Evolutionary conservation across 2,113 vertebrate genomes (phyloP).

Genomic region (Capra hircus): DNA sequence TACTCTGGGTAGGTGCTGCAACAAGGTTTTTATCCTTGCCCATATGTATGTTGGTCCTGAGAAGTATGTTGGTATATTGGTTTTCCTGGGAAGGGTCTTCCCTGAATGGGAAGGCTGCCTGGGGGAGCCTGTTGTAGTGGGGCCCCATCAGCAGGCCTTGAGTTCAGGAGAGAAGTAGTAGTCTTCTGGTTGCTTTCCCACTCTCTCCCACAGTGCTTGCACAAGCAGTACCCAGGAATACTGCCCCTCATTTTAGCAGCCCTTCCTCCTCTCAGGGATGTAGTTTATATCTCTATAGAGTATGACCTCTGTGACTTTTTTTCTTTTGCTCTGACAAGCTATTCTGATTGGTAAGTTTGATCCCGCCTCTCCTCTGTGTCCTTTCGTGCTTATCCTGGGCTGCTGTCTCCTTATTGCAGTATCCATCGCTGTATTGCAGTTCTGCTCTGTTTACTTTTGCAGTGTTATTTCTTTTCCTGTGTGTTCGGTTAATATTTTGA

Average conservation of each 20-base stretch:
- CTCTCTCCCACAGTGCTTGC: background rate
- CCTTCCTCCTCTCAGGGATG: background rate
- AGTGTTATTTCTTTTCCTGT: background rate
- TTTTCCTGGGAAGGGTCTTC: background rate
- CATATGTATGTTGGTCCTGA: background rate
- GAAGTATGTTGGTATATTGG: background rate
- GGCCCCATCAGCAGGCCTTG: background rate
- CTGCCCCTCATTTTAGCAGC: background rate
- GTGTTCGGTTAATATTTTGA: background rate
- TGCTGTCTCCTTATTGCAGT: background rate
- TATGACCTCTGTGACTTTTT: background rate
- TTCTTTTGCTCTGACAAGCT: background rate
- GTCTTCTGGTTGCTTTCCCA: background rate
- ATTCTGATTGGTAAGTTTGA: background rate
- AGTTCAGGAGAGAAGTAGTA: background rate
- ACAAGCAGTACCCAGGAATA: background rate
- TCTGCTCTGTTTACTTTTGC: background rate
- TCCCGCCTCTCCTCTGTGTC: background rate
- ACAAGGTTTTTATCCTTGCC: background rate
- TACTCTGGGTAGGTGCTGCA: background rate
- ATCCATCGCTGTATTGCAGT: background rate
- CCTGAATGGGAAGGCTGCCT: background rate
- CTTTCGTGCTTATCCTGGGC: background rate
- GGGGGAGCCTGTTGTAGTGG: background rate
- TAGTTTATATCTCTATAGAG: background rate